A percentile compares a stretch with the other conserved stretches of the same genome.
Evolutionary conservation across 2,797 vertebrate species (phyloP).

Genomic region (Enteromius trimaculatus): DNA sequence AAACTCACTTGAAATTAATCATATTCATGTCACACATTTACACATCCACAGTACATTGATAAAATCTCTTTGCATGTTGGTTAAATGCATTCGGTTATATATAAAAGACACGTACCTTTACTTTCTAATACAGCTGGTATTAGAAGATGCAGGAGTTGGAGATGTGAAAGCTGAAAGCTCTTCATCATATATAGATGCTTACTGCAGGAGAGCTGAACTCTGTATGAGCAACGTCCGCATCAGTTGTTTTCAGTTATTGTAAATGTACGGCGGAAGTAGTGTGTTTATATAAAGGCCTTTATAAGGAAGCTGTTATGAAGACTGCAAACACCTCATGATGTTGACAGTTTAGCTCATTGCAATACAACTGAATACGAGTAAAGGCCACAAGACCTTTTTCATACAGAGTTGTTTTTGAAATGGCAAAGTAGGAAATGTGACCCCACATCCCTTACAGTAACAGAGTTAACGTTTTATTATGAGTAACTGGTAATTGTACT

Average conservation of each 20-base stretch:
- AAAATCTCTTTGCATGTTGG: not conserved
- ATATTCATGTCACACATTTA: not conserved
- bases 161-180: not conserved
- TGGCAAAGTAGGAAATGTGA: not conserved
- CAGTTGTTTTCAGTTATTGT: not conserved
- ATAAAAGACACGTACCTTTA: conserved; percentile 30
- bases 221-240: not conserved
- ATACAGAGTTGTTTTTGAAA: not conserved
- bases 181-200: not conserved
- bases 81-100: not conserved
- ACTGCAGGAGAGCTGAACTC: not conserved
- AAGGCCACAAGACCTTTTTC: not conserved
- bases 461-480: not conserved
- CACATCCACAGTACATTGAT: not conserved
- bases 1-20: not conserved
- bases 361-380: not conserved
- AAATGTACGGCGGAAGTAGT: not conserved
- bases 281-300: not conserved
- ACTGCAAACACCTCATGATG: conserved; percentile 8
- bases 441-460: not conserved
- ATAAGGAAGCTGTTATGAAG: not conserved
- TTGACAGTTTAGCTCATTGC: not conserved
- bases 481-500: not conserved
- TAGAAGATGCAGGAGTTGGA: conserved; percentile 18
- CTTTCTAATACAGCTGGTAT: conserved; percentile 12